phyloP scores from a whole-genome alignment of 2,797 vertebrate species.

The Darevskia mixta region DNA sequence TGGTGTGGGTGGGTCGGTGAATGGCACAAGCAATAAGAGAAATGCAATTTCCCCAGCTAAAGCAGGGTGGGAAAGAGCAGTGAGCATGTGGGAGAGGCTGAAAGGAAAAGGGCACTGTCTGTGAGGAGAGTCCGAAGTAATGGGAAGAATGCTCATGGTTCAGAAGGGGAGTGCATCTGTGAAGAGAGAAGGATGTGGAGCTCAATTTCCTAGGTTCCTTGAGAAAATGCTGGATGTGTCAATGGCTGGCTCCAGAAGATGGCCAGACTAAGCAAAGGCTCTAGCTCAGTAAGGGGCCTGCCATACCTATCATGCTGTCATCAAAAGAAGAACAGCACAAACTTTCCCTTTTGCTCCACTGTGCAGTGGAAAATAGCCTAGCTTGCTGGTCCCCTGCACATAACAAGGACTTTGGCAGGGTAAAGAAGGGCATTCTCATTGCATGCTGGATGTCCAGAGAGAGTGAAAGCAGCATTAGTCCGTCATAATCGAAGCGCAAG shows the following conservation, averaged over 20 bases:
- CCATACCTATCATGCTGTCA: too few relatives aligned
- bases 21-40: background rate
- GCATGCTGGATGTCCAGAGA: background rate
- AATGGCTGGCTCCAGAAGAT: background rate
- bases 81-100: background rate
- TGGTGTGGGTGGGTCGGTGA: too few relatives aligned
- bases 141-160: background rate
- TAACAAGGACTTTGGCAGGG: background rate
- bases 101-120: background rate
- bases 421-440: background rate
- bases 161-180: background rate
- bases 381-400: background rate
- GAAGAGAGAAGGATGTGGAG: background rate
- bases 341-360: background rate
- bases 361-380: background rate
- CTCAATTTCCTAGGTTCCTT: background rate
- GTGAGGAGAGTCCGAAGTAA: background rate
- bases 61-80: background rate
- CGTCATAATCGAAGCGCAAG: background rate
- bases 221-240: background rate
- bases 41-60: conserved; percentile 1
- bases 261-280: background rate
- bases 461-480: background rate
- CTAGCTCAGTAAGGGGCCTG: background rate
- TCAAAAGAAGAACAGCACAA: background rate